Percentiles rank a stretch among this genome's conserved stretches.
phyloP scores from a whole-genome alignment of 1,140 invertebrate species.

The Pseudomyrmex sp. region DNA sequence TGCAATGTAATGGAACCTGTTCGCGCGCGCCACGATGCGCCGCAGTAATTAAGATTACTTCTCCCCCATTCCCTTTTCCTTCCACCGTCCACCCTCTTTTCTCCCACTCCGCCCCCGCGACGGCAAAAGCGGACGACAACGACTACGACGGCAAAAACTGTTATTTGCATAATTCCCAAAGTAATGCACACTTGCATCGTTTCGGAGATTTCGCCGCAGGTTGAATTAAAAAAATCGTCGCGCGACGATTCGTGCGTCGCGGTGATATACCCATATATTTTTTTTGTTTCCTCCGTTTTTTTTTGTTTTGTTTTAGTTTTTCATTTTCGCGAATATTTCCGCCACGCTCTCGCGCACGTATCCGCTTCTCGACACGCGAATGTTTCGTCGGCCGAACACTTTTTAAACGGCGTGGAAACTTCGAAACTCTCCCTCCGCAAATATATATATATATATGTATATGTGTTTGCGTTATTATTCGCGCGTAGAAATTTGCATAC shows the following conservation, averaged over 20 bases:
- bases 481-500: not conserved
- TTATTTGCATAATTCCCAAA: slow-evolving; percentile 61
- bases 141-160: slow-evolving; percentile 29
- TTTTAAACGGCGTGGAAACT: slow-evolving; percentile 13
- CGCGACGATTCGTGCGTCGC: slow-evolving; percentile 20
- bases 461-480: not conserved
- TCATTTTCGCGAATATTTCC: slow-evolving; percentile 16
- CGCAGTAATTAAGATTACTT: slow-evolving; percentile 59
- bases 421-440: too few relatives aligned
- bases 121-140: not conserved
- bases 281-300: not conserved
- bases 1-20: slow-evolving; percentile 64
- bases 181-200: slow-evolving; percentile 42
- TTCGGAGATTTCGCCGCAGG: slow-evolving; percentile 45
- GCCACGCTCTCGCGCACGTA: not conserved
- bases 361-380: slow-evolving; percentile 1
- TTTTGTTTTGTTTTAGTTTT: not conserved
- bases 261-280: slow-evolving; percentile 24
- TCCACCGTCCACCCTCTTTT: not conserved
- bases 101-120: not conserved
- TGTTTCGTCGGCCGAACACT: slow-evolving; percentile 12
- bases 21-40: slow-evolving; percentile 25
- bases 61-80: not conserved
- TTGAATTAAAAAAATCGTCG: slow-evolving; percentile 40
- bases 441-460: too few relatives aligned